Base-by-base conservation (phyloP, 2,888 invertebrate species). In the Anoncus sp. region DNA sequence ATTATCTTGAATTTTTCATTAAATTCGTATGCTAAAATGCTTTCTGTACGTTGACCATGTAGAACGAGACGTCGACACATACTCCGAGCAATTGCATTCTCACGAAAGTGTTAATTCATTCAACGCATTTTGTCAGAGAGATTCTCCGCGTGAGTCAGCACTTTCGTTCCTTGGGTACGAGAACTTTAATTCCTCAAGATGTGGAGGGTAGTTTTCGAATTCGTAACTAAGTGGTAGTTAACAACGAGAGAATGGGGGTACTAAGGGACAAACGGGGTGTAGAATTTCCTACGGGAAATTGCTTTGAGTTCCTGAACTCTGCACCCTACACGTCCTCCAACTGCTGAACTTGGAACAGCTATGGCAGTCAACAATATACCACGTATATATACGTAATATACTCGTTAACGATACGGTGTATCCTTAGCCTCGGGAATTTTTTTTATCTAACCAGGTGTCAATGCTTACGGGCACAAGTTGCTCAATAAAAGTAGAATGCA, bases 221-320 rank as follows among this genome's bases (percentile, higher is more conserved):
- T 72, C 63, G 63, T 47, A 55, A 24, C 63, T 57, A 53, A 72
- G 72, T 72, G 72, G 55, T 63, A 57, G 72, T 72, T 55, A 65
- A 65, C 55, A 57, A 55, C 45, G 38, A 55, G 63, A 65, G 55
- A 57, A 72, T 43, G 62, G 43, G n/a, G 62, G 20, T 49, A 22
- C 38, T 38, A 40, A 53, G 40, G 71, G 62, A 45, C 40, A 16
- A 62, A 62, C 43, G 51, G 45, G 71, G 69, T 60, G 60, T 51
- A 38, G 70, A 40, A 70, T 51, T 60, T 60, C 70, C 70, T 60
- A 14, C 51, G 51, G 70, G 60, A 70, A 70, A 70, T 70, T 70
- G 60, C 70, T 60, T 27, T 51, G 49, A 27, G 57, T 51, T 60
- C 51, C 38, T 70, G 60, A 70, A 70, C 70, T 70, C 60, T 70